Base-by-base conservation (phyloP, 2,888 invertebrate genomes). In the Leptura quadrifasciata region DNA sequence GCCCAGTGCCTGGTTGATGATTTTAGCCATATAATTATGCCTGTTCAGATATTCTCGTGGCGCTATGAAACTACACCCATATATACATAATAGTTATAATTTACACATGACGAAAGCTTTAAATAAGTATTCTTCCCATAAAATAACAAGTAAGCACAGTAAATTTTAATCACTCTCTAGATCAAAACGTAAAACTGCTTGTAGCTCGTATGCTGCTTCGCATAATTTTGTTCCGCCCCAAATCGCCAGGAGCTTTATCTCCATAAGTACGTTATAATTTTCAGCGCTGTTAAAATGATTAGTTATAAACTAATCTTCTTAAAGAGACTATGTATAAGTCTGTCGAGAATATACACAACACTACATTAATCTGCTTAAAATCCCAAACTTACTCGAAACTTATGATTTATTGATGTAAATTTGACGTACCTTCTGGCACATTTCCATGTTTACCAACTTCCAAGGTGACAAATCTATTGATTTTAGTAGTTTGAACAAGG, bases 381-480 rank as follows among this genome's bases (percentile, higher is more conserved):
- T 47, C 47, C n/a, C 47, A 15, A 47, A 47, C 47, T 47, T 12
- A n/a, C 47, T n/a, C 47, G n/a, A n/a, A 47, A 47, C 21, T 58
- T 27, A 27, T 58, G 58, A 58, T 58, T 24, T 24, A 58, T 21
- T 24, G 58, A 58, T 58, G 24, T 21, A 24, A 24, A 58, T 58
- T 24, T 27, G 58, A 27, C 24, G 24, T 58, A 21, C 24, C 21
- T 58, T 58, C 58, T 47, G 27, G 58, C 58, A 58, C 21, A 27
- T 58, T n/a, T 58, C 21, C 58, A 15, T 58, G 58, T 58, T 58
- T 58, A 27, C 58, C 58, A 27, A 21, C 58, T 21, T 58, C 58
- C 58, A 58, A 58, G 58, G 58, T 58, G 58, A 58, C 24, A 21
- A 58, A 27, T 6, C 58, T 58, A 58, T 58, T 27, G 58, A 58